Base-by-base conservation (phyloP, 1,140 invertebrate genomes). In the Laupala kohalensis region DNA sequence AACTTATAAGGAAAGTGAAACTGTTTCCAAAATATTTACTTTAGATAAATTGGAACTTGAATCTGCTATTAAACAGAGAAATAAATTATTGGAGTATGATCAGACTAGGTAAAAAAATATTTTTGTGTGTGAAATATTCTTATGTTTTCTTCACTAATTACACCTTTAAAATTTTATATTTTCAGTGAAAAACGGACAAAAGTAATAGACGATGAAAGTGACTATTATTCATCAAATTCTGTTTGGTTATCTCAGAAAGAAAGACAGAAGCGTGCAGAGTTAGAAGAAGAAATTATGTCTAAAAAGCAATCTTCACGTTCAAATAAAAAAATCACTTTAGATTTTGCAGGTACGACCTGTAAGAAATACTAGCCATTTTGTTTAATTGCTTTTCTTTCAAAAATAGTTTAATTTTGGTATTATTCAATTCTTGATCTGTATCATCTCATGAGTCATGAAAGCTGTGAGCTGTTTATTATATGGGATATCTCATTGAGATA, bases 121-220 rank as follows among this genome's bases (percentile, higher is more conserved):
- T 66, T 66, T 66, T 12, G 6, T 29, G 23, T 24, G 5, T 37
- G 30, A 30, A n/a, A n/a, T n/a, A 25, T 37, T 3, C 19, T 15
- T 27, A 9, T 53, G 19, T 27, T 27, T 69, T 2, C 5, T 12
- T 1, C 23, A 29, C 5, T 27, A 30, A 9, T 69, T 13, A 29
- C 25, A 13, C 25, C 25, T 5, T 30, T 68, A 5, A 5, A 68
- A 25, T 25, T 9, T 4, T 9, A 6, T 68, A 19, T 5, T 68
- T 29, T 67, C 76, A 93, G 94, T 81, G 89, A 92, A 75, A 86
- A 88, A 72, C 85, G 93, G 74, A 97, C 95, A 0, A 88, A 88
- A 77, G 93, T 98, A 3, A 96, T 96, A 73, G 96, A 98, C 80
- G 96, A 98, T 80, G 93, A 98, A 78, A 88, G 89, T 74, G 96